These are phyloP conservation scores for Muntiacus reevesi DNA, from an alignment of 2,113 vertebrate species.

Conservation along the genomic window DNA sequence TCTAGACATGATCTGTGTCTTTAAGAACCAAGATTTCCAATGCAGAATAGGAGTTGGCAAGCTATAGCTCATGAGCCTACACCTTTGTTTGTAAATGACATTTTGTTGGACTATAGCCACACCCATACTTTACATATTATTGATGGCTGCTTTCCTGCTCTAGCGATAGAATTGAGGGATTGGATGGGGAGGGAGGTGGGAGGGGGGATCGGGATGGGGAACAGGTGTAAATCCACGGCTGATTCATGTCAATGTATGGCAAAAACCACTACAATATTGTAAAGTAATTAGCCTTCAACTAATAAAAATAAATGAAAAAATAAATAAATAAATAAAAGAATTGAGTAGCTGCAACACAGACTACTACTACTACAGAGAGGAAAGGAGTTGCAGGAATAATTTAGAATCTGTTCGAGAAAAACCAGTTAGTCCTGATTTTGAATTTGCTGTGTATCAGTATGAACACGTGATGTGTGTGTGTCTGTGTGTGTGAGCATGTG, in stretches of 20 bases:
- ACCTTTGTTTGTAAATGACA: not conserved
- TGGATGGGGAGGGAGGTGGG: no score
- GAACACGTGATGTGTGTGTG: not conserved
- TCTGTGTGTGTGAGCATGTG: not conserved
- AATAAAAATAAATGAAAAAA: no score
- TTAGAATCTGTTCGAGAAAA: not conserved
- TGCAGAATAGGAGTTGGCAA: not conserved
- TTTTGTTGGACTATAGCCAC: not conserved
- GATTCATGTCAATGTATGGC: no score
- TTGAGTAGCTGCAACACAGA: not conserved
- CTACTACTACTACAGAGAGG: not conserved
- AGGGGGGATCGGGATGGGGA: no score
- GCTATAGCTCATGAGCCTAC: not conserved
- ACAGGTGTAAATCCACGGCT: no score
- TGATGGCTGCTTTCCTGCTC: not conserved
- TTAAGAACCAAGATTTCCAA: not conserved
- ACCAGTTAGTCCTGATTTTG: not conserved
- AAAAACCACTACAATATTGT: no score
- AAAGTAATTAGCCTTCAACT: no score
- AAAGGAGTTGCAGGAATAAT: not conserved
- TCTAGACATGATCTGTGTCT: not conserved
- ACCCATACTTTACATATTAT: not conserved
- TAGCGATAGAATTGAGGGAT: not conserved
- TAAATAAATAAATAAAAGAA: not conserved
- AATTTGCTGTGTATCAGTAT: not conserved